Evolutionary conservation across 2,113 vertebrate species (phyloP), one percentile per base, ranked within the genome.

Genomic region (Bothrops jararaca): DNA sequence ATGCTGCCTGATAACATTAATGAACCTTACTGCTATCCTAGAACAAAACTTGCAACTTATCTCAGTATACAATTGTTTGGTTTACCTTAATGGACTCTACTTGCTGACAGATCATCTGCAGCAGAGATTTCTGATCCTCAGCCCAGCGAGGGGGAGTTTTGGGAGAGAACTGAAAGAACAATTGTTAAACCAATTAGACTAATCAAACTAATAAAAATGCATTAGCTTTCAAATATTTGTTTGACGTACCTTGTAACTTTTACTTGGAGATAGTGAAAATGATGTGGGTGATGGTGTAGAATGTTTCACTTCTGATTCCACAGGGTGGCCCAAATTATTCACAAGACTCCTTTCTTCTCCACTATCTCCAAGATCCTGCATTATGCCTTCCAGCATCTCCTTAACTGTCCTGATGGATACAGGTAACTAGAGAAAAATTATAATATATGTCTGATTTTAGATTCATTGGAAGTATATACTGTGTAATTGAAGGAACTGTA

Each of bases 21-120:
- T 20, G 74, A 24, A 15, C 4, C 10, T 85, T 1, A 4, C 2
- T 1, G 57, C 26, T 57, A 26, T 5, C 6, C 45, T 58, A 42
- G n/a, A 92, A n/a, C 53, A 91, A 34, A 34, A 26, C 34, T 80
- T 87, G 86, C 24, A 85, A 86, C 13, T 89, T 0, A 74, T 26
- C 52, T 34, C 53, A 48, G 5, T 0, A 20, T 45, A 39, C 92
- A 11, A 90, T 93, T 26, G 6, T 54, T 53, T 39, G 39, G 22
- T 89, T 97, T 97, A 99, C 99, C 98, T 99, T 99, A 93, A 99
- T 98, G 39, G 98, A 98, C 95, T 99, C 98, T 89, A 99, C 98
- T 97, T 99, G 98, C 94, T 99, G 98, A 97, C 98, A 99, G 64
- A 99, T 98, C 97, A 98, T 99, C 94, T 99, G 98, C 92, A 99